phyloP scores from a whole-genome alignment of 2,113 vertebrate genomes.

The Scolopax mira region DNA sequence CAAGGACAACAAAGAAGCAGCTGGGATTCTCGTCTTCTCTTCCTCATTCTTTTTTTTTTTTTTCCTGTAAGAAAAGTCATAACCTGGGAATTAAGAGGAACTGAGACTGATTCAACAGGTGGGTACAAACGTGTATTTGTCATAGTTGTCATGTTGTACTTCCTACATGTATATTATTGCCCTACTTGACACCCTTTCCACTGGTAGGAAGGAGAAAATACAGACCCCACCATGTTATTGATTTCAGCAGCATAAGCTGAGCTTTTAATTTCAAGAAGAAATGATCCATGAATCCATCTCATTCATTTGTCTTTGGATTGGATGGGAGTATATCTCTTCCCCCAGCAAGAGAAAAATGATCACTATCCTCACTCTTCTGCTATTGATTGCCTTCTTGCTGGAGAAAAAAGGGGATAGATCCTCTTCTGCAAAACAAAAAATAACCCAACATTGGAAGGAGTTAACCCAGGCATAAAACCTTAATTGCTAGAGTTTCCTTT shows the following conservation, averaged over 20 bases:
- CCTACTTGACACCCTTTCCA: neutral
- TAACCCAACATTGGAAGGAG: neutral
- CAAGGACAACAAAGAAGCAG: neutral
- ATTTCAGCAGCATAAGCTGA: neutral
- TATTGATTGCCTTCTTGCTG: neutral
- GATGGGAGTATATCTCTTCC: neutral
- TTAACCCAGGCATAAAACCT: neutral
- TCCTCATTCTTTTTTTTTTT: neutral
- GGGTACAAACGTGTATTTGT: neutral
- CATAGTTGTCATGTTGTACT: neutral
- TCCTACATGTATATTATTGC: neutral
- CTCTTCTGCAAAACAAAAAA: neutral
- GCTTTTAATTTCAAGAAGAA: neutral
- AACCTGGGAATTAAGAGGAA: neutral
- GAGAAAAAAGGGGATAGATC: neutral
- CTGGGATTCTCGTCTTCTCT: neutral
- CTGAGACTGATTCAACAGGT: neutral
- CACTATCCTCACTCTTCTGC: neutral
- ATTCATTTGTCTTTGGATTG: neutral
- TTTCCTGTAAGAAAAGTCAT: neutral
- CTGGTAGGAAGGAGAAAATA: neutral
- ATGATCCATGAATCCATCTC: neutral
- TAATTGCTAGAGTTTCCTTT: neutral
- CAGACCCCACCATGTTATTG: neutral
- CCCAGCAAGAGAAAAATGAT: neutral